These are phyloP conservation scores for Empis livida DNA, from an alignment of 2,888 invertebrate genomes.

Conservation along the genomic window DNA sequence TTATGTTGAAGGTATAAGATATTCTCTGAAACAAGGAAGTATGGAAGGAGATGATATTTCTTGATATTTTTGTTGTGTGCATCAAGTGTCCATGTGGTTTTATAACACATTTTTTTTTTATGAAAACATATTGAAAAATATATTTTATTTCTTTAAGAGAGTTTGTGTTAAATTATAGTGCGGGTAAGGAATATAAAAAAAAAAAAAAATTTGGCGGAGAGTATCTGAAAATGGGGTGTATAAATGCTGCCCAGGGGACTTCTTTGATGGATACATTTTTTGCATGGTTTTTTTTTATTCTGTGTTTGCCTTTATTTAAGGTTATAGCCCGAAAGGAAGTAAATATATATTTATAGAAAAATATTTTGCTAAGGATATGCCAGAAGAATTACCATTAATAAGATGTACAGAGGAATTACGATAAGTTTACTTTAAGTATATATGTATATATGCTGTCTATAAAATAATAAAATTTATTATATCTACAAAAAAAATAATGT, in stretches of 20 bases:
- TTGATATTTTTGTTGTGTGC: conserved; percentile 4
- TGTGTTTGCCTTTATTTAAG: too few species aligned
- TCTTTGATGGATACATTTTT: conserved; percentile 30
- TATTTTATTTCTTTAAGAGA: too few species aligned
- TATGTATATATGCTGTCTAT: too few species aligned
- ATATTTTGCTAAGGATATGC: conserved; percentile 3
- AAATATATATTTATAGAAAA: too few species aligned
- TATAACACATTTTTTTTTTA: not conserved
- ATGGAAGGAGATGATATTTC: too few species aligned
- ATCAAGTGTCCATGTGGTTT: conserved; percentile 9
- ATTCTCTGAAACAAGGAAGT: not conserved
- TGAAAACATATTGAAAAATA: not conserved
- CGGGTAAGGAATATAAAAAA: not conserved
- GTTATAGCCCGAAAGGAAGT: too few species aligned
- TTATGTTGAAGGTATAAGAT: too few species aligned
- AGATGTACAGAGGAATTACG: too few species aligned
- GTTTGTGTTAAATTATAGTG: too few species aligned
- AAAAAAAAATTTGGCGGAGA: not conserved
- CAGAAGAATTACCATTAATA: not conserved
- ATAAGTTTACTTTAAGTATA: too few species aligned
- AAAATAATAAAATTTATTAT: too few species aligned
- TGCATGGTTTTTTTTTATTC: not conserved
- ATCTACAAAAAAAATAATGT: too few species aligned
- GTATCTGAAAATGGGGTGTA: conserved; percentile 30
- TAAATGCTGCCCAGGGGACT: conserved; percentile 34